These are phyloP conservation scores for Oryzaephilus surinamensis DNA, from an alignment of 1,140 invertebrate species.

Conservation along the genomic window DNA sequence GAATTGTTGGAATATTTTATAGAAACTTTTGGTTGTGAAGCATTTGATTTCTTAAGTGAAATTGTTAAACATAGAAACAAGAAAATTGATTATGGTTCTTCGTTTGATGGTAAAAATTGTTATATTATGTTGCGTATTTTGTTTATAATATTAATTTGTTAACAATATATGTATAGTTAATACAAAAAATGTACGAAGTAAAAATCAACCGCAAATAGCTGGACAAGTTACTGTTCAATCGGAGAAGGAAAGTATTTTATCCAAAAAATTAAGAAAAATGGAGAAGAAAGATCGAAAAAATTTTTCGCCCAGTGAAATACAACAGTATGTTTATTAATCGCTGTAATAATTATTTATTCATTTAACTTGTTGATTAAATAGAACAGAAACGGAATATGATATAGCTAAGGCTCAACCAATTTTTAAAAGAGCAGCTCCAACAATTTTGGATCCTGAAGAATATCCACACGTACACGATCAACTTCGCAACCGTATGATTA, in stretches of 20 bases:
- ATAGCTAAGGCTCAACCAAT: constrained; percentile 14
- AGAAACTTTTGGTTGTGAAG: constrained; percentile 77
- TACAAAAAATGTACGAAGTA: constrained; percentile 5
- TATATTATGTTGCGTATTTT: neutral
- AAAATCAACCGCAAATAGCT: constrained; percentile 17
- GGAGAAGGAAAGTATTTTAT: constrained; percentile 68
- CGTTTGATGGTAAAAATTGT: constrained; percentile 15
- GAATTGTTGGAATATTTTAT: constrained; percentile 80
- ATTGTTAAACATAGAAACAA: constrained; percentile 60
- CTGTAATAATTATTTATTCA: constrained; percentile 3
- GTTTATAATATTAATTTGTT: constrained; percentile 5
- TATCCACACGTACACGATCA: constrained; percentile 27
- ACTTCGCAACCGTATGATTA: constrained; percentile 19
- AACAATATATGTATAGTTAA: constrained; percentile 5
- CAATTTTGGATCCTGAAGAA: constrained; percentile 12
- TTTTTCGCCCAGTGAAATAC: constrained; percentile 13
- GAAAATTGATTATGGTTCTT: constrained; percentile 31
- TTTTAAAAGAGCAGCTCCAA: constrained; percentile 21
- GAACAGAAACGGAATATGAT: constrained; percentile 1
- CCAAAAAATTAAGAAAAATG: constrained; percentile 77
- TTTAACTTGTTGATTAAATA: neutral
- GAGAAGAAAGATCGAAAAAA: constrained; percentile 58
- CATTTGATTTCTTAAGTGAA: constrained; percentile 74
- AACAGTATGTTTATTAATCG: constrained; percentile 12
- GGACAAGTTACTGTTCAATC: constrained; percentile 64